phyloP scores from a whole-genome alignment of 2,888 invertebrate species.

The Augiades crinisus region DNA sequence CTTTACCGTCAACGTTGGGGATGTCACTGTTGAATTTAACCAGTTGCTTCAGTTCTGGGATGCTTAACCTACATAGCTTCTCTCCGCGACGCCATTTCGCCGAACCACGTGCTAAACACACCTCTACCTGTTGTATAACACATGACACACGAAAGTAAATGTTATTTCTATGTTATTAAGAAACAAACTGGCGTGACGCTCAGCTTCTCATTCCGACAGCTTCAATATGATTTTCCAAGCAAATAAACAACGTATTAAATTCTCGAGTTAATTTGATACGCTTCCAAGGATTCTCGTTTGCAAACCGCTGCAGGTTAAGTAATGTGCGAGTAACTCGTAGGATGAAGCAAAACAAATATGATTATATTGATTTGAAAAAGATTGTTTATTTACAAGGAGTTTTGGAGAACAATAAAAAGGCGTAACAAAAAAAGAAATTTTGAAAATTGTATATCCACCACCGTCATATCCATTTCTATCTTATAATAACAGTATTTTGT shows the following conservation, averaged over 20 bases:
- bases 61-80: not conserved
- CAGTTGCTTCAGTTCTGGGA: no score
- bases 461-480: no score
- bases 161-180: not conserved
- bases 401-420: no score
- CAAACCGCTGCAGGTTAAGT: not conserved
- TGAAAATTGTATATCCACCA: no score
- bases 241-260: slow-evolving; percentile 25
- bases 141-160: not conserved
- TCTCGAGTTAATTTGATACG: slow-evolving; percentile 18
- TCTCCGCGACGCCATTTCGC: slow-evolving; percentile 24
- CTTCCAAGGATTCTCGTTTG: not conserved
- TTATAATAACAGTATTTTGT: no score
- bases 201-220: not conserved
- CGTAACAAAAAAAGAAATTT: no score
- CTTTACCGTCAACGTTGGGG: no score
- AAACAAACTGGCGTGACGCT: not conserved
- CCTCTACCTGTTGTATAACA: not conserved
- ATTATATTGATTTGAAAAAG: not conserved
- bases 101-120: not conserved
- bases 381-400: no score
- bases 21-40: no score
- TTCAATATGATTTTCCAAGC: slow-evolving; percentile 10
- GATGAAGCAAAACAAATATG: not conserved
- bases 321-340: not conserved